A percentile compares a stretch with the other conserved stretches of the same genome.
These are phyloP conservation scores for Todiramphus saurophagus DNA, from an alignment of 2,113 vertebrate genomes.

Conservation along the genomic window DNA sequence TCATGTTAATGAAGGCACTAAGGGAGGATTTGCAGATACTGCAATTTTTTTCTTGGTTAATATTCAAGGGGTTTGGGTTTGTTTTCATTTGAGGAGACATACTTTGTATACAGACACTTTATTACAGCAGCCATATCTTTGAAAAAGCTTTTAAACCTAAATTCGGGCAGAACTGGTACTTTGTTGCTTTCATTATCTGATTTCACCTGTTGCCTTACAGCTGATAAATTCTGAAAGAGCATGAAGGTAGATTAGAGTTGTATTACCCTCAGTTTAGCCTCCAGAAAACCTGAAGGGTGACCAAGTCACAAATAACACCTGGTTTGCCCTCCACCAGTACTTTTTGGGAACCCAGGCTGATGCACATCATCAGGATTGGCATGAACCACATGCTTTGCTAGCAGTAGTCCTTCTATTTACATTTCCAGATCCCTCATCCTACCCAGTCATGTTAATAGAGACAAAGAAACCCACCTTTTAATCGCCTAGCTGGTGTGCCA, in stretches of 20 bases:
- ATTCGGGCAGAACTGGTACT: not conserved
- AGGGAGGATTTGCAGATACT: not conserved
- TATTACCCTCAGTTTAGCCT: not conserved
- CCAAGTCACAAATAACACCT: not conserved
- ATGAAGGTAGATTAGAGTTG: not conserved
- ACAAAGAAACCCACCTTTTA: not conserved
- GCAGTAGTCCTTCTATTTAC: not conserved
- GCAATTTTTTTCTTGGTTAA: not conserved
- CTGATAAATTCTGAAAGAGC: not conserved
- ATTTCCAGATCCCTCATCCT: not conserved
- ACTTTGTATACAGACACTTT: not conserved
- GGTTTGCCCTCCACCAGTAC: fast-evolving
- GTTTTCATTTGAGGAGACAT: not conserved
- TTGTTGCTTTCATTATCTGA: not conserved
- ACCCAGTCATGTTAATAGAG: not conserved
- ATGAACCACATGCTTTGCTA: not conserved
- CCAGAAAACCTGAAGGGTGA: not conserved
- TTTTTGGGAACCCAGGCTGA: fast-evolving
- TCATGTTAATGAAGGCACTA: not conserved
- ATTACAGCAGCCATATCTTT: not conserved
- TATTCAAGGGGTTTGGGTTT: not conserved
- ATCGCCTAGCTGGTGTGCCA: not conserved
- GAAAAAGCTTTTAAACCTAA: not conserved
- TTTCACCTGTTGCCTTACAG: not conserved
- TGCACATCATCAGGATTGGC: not conserved